These are phyloP conservation scores for Chaetoderma sp. DNA, from an alignment of 2,888 invertebrate species.

Conservation along the genomic window DNA sequence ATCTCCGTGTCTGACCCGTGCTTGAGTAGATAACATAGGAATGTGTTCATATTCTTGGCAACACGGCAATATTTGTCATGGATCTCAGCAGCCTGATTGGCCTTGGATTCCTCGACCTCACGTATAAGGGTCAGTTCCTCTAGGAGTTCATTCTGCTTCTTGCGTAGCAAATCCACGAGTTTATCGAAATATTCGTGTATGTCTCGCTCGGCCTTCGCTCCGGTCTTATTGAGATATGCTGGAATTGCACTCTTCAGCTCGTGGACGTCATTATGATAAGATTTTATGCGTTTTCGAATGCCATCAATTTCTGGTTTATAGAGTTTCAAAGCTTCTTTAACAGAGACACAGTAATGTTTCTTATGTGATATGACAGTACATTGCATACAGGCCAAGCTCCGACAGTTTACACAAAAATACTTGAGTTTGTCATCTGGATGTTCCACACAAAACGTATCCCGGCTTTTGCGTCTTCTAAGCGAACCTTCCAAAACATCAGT, in stretches of 20 bases:
- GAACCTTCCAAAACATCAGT: not conserved
- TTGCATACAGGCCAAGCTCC: constrained; percentile 2
- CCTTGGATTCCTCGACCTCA: not conserved
- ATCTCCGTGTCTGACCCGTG: constrained; percentile 3
- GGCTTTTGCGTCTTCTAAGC: not conserved
- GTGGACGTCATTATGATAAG: constrained; percentile 5
- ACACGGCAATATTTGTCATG: not conserved
- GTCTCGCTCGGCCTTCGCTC: not conserved
- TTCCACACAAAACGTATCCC: not conserved
- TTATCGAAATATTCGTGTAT: constrained; percentile 7
- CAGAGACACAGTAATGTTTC: constrained; percentile 9
- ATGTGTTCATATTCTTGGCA: not conserved
- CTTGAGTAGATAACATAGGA: constrained; percentile 1
- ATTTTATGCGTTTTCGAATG: not conserved
- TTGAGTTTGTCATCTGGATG: constrained; percentile 1
- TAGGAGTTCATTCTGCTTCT: not conserved
- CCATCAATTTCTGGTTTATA: constrained; percentile 1
- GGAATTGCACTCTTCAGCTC: constrained; percentile 4
- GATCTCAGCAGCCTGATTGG: not conserved
- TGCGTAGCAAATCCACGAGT: constrained; percentile 6
- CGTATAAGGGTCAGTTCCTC: not conserved
- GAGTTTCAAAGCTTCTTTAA: constrained; percentile 3
- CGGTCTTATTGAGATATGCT: constrained; percentile 1
- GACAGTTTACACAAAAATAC: constrained; percentile 3
- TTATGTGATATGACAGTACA: constrained; percentile 5